These are phyloP conservation scores for Calonectris borealis DNA, from an alignment of 2,113 vertebrate species.

Conservation along the genomic window DNA sequence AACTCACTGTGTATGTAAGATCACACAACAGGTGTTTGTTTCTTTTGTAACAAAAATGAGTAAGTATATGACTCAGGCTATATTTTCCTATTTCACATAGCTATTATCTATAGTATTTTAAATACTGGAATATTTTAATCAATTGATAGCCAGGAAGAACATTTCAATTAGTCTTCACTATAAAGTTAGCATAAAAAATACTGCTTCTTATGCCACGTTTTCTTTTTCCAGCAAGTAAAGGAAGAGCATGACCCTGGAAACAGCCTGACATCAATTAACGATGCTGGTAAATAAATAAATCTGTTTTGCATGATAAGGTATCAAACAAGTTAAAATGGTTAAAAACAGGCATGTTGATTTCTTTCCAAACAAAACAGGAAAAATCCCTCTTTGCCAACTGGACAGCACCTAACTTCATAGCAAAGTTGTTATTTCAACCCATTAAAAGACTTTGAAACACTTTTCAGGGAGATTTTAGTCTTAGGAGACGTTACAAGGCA, in stretches of 20 bases:
- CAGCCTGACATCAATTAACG: conserved; percentile 23
- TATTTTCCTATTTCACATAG: background rate
- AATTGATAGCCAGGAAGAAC: background rate
- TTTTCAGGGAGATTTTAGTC: background rate
- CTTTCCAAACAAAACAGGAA: conserved; percentile 50
- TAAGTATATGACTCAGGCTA: background rate
- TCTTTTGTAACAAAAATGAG: background rate
- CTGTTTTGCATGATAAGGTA: conserved; percentile 26
- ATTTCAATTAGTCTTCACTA: background rate
- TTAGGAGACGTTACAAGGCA: background rate
- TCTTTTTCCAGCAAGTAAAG: background rate
- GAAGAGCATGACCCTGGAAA: background rate
- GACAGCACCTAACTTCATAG: background rate
- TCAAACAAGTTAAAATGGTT: conserved; percentile 37
- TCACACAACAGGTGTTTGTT: background rate
- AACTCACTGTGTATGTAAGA: background rate
- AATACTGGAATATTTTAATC: background rate
- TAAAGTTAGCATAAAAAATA: background rate
- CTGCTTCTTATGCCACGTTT: conserved; percentile 1
- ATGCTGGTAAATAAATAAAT: conserved; percentile 37
- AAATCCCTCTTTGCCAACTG: background rate
- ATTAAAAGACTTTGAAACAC: background rate
- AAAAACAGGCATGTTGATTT: conserved; percentile 27
- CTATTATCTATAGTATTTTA: background rate
- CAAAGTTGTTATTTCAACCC: conserved; percentile 12